phyloP scores from a whole-genome alignment of 1,140 invertebrate genomes.

The Sminthurides bifidus region DNA sequence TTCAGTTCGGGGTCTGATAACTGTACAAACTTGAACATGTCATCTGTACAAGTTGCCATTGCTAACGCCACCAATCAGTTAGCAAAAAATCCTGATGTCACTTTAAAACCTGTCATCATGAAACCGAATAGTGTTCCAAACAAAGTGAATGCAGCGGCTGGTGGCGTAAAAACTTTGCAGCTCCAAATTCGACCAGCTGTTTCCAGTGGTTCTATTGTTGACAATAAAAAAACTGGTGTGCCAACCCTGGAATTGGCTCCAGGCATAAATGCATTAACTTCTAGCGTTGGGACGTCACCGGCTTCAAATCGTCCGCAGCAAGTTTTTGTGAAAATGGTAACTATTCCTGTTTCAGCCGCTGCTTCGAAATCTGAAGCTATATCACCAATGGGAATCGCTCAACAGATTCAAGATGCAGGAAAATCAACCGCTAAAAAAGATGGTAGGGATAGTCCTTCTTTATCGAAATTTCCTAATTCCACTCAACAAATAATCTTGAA shows the following conservation, averaged over 20 bases:
- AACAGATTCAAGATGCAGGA: background rate
- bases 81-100: slow-evolving; percentile 8
- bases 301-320: background rate
- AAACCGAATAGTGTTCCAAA: background rate
- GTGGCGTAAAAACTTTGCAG: background rate
- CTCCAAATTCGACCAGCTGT: slow-evolving; percentile 2
- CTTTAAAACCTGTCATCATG: background rate
- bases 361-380: background rate
- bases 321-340: slow-evolving; percentile 10
- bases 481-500: too few species aligned
- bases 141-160: background rate
- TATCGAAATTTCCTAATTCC: too few species aligned
- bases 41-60: background rate
- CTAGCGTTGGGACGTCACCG: too few species aligned
- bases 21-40: background rate
- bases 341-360: background rate
- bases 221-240: background rate
- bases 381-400: background rate
- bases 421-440: background rate
- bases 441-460: too few species aligned
- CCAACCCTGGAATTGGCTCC: background rate
- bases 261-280: background rate
- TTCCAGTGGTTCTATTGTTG: background rate
- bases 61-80: slow-evolving; percentile 6
- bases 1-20: too few species aligned